Conservation (phyloP, 2,113 vertebrate genomes). For the Solea senegalensis region DNA sequence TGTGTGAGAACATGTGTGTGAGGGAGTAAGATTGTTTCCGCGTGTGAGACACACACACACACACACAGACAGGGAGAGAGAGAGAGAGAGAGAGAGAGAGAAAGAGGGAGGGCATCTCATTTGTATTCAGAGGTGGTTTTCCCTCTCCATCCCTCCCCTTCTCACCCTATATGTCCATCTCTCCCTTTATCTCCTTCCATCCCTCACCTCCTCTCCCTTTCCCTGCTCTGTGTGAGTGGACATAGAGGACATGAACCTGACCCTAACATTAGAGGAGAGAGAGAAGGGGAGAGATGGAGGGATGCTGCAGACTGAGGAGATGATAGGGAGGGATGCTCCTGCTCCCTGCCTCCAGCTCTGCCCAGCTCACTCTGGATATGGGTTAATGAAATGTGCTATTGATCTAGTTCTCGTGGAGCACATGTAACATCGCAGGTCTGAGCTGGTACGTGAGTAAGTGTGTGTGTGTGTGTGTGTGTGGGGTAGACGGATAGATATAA, state of each 20-base stretch:
- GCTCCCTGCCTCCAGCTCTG: conserved; percentile 16
- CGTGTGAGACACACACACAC: conserved; percentile 36
- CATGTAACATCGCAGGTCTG: conserved; percentile 33
- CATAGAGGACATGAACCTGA: conserved; percentile 52
- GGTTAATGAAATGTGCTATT: conserved; percentile 63
- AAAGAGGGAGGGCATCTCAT: conserved; percentile 76
- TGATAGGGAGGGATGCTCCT: neutral
- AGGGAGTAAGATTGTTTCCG: conserved; percentile 39
- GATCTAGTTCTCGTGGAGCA: conserved; percentile 33
- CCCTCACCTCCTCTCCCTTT: conserved; percentile 4
- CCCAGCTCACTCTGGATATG: conserved; percentile 39
- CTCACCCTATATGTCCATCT: conserved; percentile 52
- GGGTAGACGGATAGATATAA: too few species aligned
- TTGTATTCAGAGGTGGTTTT: conserved; percentile 77
- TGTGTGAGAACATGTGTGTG: conserved; percentile 56
- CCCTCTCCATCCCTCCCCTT: conserved; percentile 46
- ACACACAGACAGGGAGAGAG: conserved; percentile 35
- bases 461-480: neutral
- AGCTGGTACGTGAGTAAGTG: conserved; percentile 5
- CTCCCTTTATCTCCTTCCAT: conserved; percentile 21
- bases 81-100: conserved; percentile 48
- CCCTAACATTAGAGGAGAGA: conserved; percentile 24
- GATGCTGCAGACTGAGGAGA: conserved; percentile 29
- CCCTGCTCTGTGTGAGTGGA: conserved; percentile 28
- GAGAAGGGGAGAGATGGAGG: neutral